Evolutionary conservation across 1,140 invertebrate genomes (phyloP).

Genomic region (Delia radicum): DNA sequence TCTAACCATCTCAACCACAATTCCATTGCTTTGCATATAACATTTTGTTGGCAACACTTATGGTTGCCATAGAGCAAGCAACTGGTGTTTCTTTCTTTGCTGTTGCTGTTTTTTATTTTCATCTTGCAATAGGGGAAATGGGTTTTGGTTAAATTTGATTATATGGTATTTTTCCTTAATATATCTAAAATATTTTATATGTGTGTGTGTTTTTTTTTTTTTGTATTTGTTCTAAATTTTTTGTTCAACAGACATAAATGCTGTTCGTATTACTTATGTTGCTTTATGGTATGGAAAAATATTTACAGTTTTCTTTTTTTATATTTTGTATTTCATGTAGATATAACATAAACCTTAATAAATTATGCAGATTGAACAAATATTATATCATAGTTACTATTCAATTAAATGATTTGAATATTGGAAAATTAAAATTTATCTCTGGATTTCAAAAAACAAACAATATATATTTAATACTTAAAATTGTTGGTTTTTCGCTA

Average conservation of each 20-base stretch:
- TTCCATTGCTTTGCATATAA: neutral
- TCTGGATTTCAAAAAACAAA: too few species aligned
- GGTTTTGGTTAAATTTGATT: neutral
- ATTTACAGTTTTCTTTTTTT: neutral
- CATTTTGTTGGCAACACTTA: neutral
- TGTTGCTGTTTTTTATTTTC: neutral
- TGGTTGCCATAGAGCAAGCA: neutral
- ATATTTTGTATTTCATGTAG: too few species aligned
- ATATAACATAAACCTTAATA: neutral
- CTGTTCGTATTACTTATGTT: neutral
- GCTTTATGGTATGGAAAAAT: neutral
- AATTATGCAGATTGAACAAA: neutral
- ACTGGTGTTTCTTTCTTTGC: neutral
- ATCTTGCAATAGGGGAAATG: neutral
- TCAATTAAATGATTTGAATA: too few species aligned
- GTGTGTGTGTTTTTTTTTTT: neutral
- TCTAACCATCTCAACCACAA: slow-evolving; percentile 1
- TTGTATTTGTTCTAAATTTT: neutral
- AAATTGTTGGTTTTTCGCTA: too few species aligned
- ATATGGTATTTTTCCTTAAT: neutral
- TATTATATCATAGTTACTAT: too few species aligned
- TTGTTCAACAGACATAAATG: neutral
- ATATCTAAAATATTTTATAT: neutral
- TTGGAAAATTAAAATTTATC: too few species aligned
- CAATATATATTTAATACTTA: too few species aligned